Conservation (phyloP, 1,140 invertebrate genomes). For the Drosophila busckii region DNA sequence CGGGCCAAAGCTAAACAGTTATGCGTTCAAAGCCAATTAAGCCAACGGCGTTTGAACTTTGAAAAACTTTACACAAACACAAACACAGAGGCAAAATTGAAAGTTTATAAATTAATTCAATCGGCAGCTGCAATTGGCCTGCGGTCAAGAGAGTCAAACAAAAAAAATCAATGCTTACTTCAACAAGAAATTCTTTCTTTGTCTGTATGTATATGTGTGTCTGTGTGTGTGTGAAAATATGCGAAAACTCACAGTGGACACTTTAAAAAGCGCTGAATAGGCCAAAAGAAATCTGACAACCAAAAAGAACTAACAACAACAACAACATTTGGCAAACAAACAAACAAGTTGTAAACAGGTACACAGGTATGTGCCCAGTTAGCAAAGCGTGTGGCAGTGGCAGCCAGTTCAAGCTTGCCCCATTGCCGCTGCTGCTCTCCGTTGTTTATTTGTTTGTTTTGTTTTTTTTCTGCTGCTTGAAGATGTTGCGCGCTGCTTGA, state of each 20-base stretch:
- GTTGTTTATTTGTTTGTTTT: no score
- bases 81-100: slow-evolving; percentile 29
- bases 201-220: no score
- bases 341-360: slow-evolving; percentile 50
- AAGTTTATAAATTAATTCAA: slow-evolving; percentile 69
- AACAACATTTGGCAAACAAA: slow-evolving; percentile 6
- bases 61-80: slow-evolving; percentile 10
- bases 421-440: no score
- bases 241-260: slow-evolving; percentile 45
- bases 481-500: slow-evolving; percentile 60
- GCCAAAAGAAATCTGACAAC: slow-evolving; percentile 56
- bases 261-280: slow-evolving; percentile 39
- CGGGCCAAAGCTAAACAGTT: slow-evolving; percentile 44
- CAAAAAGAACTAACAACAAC: slow-evolving; percentile 3
- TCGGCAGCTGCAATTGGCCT: slow-evolving; percentile 59
- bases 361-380: no score
- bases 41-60: slow-evolving; percentile 40
- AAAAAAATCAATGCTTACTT: slow-evolving; percentile 40
- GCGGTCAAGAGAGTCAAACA: slow-evolving; percentile 10
- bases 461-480: no score
- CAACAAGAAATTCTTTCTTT: slow-evolving; percentile 62
- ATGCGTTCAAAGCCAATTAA: slow-evolving; percentile 43
- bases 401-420: no score
- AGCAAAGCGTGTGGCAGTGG: slow-evolving; percentile 10
- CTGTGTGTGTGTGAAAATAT: slow-evolving; percentile 74